phyloP scores from a whole-genome alignment of 2,797 vertebrate species.

The Simalia tracyae region DNA sequence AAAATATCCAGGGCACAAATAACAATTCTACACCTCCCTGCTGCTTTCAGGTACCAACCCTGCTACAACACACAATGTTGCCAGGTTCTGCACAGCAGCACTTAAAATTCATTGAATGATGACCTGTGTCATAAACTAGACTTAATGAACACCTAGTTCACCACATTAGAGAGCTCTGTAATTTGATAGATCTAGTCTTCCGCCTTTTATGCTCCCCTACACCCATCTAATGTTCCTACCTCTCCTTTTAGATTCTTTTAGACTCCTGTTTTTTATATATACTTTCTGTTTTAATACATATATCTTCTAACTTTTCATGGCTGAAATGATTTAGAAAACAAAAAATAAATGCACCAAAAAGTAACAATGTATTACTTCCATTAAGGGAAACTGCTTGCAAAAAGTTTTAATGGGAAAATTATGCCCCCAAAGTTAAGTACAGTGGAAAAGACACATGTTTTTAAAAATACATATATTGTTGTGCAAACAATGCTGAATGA shows the following conservation, averaged over 20 bases:
- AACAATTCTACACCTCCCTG: not conserved
- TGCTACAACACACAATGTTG: not conserved
- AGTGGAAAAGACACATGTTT: not conserved
- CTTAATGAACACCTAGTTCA: not conserved
- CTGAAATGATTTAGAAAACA: not conserved
- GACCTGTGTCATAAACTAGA: not conserved
- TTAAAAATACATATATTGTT: not conserved
- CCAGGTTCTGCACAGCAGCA: not conserved
- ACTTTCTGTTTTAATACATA: not conserved
- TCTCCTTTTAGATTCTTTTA: too few relatives aligned
- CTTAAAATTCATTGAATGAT: too few relatives aligned
- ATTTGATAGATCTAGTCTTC: not conserved
- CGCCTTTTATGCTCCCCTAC: not conserved
- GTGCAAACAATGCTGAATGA: not conserved
- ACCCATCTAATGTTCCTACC: too few relatives aligned
- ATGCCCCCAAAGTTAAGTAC: not conserved
- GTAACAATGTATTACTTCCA: not conserved
- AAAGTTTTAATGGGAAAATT: not conserved
- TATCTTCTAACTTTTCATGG: not conserved
- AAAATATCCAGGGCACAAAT: not conserved
- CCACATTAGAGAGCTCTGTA: not conserved
- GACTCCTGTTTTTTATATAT: not conserved
- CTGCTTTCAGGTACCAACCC: not conserved
- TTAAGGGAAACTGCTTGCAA: not conserved
- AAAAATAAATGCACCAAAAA: not conserved